Base-by-base conservation (phyloP, 2,888 invertebrate species). In the Drosophila mimica region DNA sequence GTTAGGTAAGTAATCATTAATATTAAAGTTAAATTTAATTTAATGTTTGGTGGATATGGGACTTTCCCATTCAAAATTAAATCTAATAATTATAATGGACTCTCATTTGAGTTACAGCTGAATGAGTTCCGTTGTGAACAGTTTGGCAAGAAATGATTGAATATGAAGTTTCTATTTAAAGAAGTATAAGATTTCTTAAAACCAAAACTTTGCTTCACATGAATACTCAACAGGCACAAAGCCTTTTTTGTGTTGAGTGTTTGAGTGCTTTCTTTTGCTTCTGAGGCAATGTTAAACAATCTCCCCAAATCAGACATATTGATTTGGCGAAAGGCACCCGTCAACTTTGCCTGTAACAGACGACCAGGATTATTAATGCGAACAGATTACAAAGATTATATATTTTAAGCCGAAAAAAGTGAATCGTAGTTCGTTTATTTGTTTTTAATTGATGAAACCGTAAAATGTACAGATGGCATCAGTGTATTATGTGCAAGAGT, bases 401-500 rank as follows among this genome's bases (percentile, higher is more conserved):
- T 15, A 34, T 34, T 53, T 7, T 28, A 54, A 38, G 20, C 4
- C 7, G 11, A 15, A 8, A 46, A 46, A 46, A 46, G 13, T 25
- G 15, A 46, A 25, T 46, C 46, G 46, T 15, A 25, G 9, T 46
- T 15, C 8, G 13, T 43, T 57, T 43, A 57, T 7, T 20, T 8
- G 40, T 40, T 43, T 57, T 57, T 43, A 57, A 57, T 57, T 57
- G 15, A 57, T 25, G 43, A 31, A 31, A 56, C 56, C n/a, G 38
- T 15, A 43, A 31, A 43, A 31, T 11, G 15, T 31, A 31, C 28
- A 65, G 64, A 54, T 54, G 46, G n/a, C 63, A 53, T 31, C 31
- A 54, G 40, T 40, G 20, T 57, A 63, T 67, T 34, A 51, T 36
- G 34, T n/a, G 34, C 25, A 40, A 73, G 73, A 49, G 77, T 77